Conservation (phyloP, 92 coral and sea anemone genomes). For the Palythoa grandiflora region DNA sequence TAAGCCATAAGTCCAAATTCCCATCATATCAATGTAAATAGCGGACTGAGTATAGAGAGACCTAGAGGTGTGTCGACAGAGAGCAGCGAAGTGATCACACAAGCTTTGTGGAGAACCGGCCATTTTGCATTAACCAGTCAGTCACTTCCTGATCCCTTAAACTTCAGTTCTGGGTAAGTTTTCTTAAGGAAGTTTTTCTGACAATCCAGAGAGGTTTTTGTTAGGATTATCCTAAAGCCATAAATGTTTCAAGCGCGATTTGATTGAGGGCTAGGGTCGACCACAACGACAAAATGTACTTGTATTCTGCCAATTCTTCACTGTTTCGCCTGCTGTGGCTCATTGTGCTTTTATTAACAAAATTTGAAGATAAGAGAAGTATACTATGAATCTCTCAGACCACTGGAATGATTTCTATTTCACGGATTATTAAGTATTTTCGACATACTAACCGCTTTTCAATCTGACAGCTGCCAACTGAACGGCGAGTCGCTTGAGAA, state of each 20-base stretch:
- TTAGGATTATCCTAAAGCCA: background rate
- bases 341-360: background rate
- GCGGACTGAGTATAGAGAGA: background rate
- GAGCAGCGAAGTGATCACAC: constrained; percentile 18
- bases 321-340: background rate
- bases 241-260: background rate
- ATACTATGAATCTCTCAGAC: background rate
- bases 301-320: background rate
- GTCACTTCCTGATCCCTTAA: constrained; percentile 47
- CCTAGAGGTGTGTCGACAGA: background rate
- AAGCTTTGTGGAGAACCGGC: constrained; percentile 30
- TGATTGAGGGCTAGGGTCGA: background rate
- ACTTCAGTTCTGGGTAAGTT: background rate
- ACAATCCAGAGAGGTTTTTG: background rate
- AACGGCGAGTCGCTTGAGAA: background rate
- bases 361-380: background rate
- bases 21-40: constrained; percentile 2
- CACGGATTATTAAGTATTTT: background rate
- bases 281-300: background rate
- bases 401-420: background rate
- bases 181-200: background rate
- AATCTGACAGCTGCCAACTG: constrained; percentile 24
- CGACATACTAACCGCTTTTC: background rate
- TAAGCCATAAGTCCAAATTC: constrained; percentile 20
- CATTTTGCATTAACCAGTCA: constrained; percentile 38